Conservation (phyloP, 2,888 invertebrate species). For the Rotaria macrura region DNA sequence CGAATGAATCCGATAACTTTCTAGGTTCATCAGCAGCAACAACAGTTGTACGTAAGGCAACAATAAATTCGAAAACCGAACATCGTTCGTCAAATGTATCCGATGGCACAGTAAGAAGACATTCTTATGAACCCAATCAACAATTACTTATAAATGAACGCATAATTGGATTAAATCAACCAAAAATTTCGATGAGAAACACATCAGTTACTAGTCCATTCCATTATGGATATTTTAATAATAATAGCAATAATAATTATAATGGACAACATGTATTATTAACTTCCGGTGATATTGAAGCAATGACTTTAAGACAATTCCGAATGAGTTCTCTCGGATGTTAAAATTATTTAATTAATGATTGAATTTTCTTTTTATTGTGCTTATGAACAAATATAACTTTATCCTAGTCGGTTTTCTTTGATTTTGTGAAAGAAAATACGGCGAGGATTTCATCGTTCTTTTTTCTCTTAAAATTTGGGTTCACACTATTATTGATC, state of each 20-base stretch:
- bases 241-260: neutral
- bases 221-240: neutral
- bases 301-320: conserved; percentile 6
- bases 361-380: neutral
- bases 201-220: neutral
- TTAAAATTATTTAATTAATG: no score
- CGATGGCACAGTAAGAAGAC: neutral
- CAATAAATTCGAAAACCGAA: neutral
- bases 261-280: neutral
- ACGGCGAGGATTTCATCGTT: no score
- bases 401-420: no score
- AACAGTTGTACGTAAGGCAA: neutral
- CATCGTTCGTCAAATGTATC: neutral
- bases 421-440: no score
- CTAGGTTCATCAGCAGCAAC: neutral
- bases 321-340: neutral
- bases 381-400: no score
- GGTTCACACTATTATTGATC: no score
- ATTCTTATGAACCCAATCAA: neutral
- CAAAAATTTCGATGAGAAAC: neutral
- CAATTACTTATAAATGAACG: neutral
- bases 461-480: no score
- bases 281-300: conserved; percentile 13
- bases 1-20: neutral
- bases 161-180: neutral